Evolutionary conservation across 2,888 invertebrate species (phyloP), one percentile per base, ranked within the genome.

Genomic region (Drosophila acutilabella): DNA sequence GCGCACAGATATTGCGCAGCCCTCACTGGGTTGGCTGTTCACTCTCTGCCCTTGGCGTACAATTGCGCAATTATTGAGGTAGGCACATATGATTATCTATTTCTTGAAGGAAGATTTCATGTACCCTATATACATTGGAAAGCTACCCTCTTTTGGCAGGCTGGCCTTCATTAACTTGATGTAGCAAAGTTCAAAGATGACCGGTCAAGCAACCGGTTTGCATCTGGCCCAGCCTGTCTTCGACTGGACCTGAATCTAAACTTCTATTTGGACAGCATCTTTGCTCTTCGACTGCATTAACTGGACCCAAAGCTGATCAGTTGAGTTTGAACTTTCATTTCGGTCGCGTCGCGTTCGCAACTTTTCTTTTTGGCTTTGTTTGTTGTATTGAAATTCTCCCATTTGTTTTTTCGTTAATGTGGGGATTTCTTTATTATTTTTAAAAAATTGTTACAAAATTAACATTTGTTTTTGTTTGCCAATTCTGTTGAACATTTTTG

Each of bases 251-350:
- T 77, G 64, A 54, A 71, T 26, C 57, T 47, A 38, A 61, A 60
- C 58, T 11, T 67, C 56, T 52, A 30, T 44, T 44, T 23, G 56
- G 64, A 38, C 67, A 80, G 78, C 82, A 82, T 83, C 82, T 50
- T 66, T 47, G 26, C 56, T 56, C 26, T 18, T 70, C 66, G 45
- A 56, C 40, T 61, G 62, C 52, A 58, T 56, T 47, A 47, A 41
- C 54, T 59, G 57, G 57, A 62, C 71, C 58, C 42, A 74, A 57
- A 56, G 66, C 53, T 44, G 62, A 83, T 88, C 89, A 88, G 88
- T 88, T 88, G 83, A 75, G 81, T 83, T 89, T 89, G 83, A 88
- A 88, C 89, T 88, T 88, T 83, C 79, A 78, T 74, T 73, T 83
- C 87, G 83, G 80, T 88, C 83, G 87, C 85, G 87, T 84, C 88